A percentile compares a stretch with the other conserved stretches of the same genome.
phyloP scores from a whole-genome alignment of 2,113 vertebrate species.

The Hippocampus mohnikei region DNA sequence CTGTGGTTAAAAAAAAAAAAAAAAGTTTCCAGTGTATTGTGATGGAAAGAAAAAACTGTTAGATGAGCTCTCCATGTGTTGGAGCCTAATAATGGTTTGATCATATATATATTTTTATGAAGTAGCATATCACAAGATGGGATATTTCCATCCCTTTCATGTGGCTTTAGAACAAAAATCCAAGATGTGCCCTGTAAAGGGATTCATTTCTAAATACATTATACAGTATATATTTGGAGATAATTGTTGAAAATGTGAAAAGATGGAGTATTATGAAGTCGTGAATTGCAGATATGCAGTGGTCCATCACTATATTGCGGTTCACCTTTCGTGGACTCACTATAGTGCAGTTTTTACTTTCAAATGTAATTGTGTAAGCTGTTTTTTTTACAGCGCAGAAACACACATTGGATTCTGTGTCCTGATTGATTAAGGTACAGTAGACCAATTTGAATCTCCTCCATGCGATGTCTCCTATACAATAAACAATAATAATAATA shows the following conservation, averaged over 20 bases:
- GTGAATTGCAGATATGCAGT: too few species aligned
- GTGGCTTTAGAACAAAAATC: background rate
- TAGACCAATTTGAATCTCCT: too few species aligned
- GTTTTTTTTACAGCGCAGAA: too few species aligned
- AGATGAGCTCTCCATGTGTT: constrained; percentile 59
- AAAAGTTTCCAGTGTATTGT: constrained; percentile 31
- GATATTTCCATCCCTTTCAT: background rate
- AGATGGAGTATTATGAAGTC: background rate
- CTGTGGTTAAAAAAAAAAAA: constrained; percentile 43
- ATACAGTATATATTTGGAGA: background rate
- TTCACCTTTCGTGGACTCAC: too few species aligned
- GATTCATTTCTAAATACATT: background rate
- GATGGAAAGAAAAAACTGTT: constrained; percentile 54
- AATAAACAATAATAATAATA: too few species aligned
- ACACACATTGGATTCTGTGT: too few species aligned
- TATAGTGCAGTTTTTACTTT: too few species aligned
- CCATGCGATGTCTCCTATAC: too few species aligned
- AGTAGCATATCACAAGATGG: constrained; percentile 63
- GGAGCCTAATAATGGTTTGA: constrained; percentile 54
- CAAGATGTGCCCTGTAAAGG: background rate
- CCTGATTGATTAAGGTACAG: too few species aligned
- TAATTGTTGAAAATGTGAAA: background rate
- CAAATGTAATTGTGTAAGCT: too few species aligned
- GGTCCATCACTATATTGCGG: too few species aligned
- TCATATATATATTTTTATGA: constrained; percentile 59